Base-by-base conservation (phyloP, 2,888 invertebrate genomes). In the Amphiduros pacificus region DNA sequence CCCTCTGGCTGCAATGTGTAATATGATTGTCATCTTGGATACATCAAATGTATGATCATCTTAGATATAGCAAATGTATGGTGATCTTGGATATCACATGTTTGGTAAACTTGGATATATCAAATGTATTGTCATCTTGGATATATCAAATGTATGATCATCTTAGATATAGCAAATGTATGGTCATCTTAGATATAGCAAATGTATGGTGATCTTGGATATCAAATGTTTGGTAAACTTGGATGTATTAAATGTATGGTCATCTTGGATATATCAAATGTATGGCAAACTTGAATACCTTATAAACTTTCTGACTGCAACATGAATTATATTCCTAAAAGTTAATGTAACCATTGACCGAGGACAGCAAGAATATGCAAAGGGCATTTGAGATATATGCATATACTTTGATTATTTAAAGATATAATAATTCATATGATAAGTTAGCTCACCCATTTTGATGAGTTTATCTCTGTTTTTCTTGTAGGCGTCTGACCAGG, bases 401-500 rank as follows among this genome's bases (percentile, higher is more conserved):
- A 9, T n/a, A 20, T 24, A 14, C 49, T 48, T 14, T 48, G 24
- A 14, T 52, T 52, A 26, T 17, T 27, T 22, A 28, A 28, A 14
- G 9, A 48, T 17, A 48, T 20, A 9, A 17, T 20, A 48, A n/a
- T 17, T 48, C 9, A 48, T 14, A n/a, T n/a, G 9, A 9, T 48
- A 48, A 20, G 24, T 3, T 22, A 51, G 26, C 27, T 28, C 26
- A 28, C 24, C 24, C 5, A 24, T 51, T 49, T 48, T 41, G 24
- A 55, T 55, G 22, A 51, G n/a, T 11, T 22, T 29, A 20, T 49
- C 11, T 5, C 51, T 48, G 6, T 71, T 55, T 22, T 64, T 55
- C 9, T 50, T 29, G 52, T 66, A 72, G 63, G 75, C 74, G 11
- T 74, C 64, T 24, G 70, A 64, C 82, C 81, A 81, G 9, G 71